These are phyloP conservation scores for Agrilus planipennis DNA, from an alignment of 1,140 invertebrate species.

Conservation along the genomic window DNA sequence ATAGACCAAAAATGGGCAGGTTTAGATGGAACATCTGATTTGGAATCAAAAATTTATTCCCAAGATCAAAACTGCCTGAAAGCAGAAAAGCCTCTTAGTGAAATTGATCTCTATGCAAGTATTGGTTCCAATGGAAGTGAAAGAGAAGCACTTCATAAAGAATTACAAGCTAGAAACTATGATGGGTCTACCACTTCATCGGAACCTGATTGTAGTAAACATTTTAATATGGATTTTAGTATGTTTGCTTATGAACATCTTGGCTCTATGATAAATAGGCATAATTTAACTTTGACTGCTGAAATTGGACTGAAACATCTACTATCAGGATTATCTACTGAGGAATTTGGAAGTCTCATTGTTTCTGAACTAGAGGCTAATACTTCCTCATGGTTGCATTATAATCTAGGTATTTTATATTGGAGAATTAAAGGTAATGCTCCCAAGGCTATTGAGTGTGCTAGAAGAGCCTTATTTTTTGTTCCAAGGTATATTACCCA, in stretches of 20 bases:
- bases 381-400: constrained; percentile 69
- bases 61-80: constrained; percentile 56
- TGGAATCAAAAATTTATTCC: constrained; percentile 49
- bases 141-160: constrained; percentile 26
- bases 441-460: constrained; percentile 68
- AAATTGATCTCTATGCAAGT: constrained; percentile 61
- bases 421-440: constrained; percentile 73
- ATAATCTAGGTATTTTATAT: constrained; percentile 74
- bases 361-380: constrained; percentile 54
- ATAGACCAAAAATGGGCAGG: constrained; percentile 53
- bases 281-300: constrained; percentile 48
- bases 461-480: constrained; percentile 62
- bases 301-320: constrained; percentile 53
- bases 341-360: constrained; percentile 54
- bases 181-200: constrained; percentile 11
- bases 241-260: constrained; percentile 75
- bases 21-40: constrained; percentile 45
- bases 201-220: constrained; percentile 55
- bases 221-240: constrained; percentile 55
- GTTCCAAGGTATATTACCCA: constrained; percentile 52
- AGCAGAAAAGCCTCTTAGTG: constrained; percentile 46
- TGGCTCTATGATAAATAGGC: constrained; percentile 49
- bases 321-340: constrained; percentile 47
- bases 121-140: constrained; percentile 41
- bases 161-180: constrained; percentile 21